phyloP scores from a whole-genome alignment of 2,113 vertebrate species.

The Dipodomys ordii region DNA sequence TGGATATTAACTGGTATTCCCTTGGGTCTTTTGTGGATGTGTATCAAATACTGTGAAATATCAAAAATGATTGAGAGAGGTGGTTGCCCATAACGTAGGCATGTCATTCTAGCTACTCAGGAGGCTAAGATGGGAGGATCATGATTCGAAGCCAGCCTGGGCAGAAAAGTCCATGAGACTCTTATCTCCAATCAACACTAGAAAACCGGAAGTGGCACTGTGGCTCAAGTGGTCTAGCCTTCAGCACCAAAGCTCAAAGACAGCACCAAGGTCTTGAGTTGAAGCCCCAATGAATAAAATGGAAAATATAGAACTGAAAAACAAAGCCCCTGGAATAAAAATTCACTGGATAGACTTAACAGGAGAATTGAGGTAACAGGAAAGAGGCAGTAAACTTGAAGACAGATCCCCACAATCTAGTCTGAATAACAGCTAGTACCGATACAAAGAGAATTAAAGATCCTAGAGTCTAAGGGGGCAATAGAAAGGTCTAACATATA shows the following conservation, averaged over 20 bases:
- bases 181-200: too few relatives aligned
- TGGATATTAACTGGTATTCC: background rate
- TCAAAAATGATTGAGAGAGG: background rate
- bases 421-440: slow-evolving; percentile 7
- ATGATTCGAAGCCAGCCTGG: too few relatives aligned
- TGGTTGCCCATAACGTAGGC: too few relatives aligned
- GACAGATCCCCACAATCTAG: background rate
- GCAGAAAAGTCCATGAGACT: too few relatives aligned
- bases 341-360: background rate
- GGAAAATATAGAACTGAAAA: slow-evolving; percentile 4
- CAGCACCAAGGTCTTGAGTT: too few relatives aligned
- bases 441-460: background rate
- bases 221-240: too few relatives aligned
- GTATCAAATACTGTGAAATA: background rate
- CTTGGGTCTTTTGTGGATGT: background rate
- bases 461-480: background rate
- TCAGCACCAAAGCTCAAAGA: too few relatives aligned
- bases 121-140: too few relatives aligned
- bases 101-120: too few relatives aligned
- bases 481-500: background rate
- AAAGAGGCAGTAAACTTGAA: background rate
- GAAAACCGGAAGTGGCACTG: too few relatives aligned
- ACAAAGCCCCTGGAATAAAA: slow-evolving; percentile 28
- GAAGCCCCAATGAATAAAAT: background rate
- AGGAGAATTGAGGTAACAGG: background rate